Base-by-base conservation (phyloP, 1,140 invertebrate genomes). In the Trachelipus rathkii region DNA sequence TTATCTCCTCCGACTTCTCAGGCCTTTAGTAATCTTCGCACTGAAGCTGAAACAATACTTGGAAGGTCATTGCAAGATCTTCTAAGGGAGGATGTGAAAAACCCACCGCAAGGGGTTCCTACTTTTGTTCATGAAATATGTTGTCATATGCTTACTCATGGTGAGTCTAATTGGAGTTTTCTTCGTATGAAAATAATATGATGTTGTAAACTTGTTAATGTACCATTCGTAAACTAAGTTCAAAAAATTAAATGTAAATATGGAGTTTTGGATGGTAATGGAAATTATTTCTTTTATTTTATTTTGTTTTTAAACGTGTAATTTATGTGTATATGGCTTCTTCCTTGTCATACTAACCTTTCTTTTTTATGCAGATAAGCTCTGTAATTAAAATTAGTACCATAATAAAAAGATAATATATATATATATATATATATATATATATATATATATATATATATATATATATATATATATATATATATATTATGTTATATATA, bases 101-200 rank as follows among this genome's bases (percentile, higher is more conserved):
- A 60, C 11, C 50, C 11, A 8, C 19, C 50, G 11, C 50, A 60
- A 15, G 50, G 50, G 11, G 50, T 60, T 60, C 50, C 50, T 8
- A 15, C 50, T 19, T 60, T 60, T 60, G 2, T 60, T 15, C 50
- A 60, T 19, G 50, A 60, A 15, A 13, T 60, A 2, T 60, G 50
- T 60, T 60, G 50, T 60, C 19, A 60, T 60, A 60, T 60, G 50
- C 50, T 60, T 60, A 60, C 50, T 60, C 50, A 60, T 60, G 50
- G 50, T 60, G 1, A 15, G 50, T 60, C 19, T 13, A 8, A 15
- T 60, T 19, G 11, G 11, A 3, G 19, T 19, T 19, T 60, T 60
- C 19, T 60, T 19, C 11, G 11, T 19, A 60, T 19, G 1, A 60
- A 60, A 19, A 19, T 15, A 50, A n/a, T n/a, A n/a, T n/a, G n/a